These are phyloP conservation scores for Lasioglossum calceatum DNA, from an alignment of 2,888 invertebrate genomes.

Conservation along the genomic window DNA sequence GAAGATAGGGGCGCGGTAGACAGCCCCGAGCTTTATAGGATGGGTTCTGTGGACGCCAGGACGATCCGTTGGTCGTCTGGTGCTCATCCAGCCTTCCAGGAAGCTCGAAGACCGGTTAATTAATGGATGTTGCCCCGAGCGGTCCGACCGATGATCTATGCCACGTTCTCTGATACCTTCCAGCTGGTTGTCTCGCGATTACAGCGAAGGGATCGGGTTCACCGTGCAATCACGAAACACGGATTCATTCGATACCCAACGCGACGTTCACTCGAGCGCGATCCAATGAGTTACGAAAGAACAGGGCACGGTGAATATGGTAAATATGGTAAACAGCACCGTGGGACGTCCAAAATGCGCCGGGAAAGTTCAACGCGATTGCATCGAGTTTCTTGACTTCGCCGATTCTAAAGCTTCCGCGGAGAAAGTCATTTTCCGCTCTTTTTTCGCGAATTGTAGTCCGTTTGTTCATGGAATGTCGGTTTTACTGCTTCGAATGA, in stretches of 20 bases:
- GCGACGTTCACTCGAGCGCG: neutral
- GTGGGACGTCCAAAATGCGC: neutral
- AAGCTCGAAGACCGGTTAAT: conserved; percentile 28
- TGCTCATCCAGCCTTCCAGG: conserved; percentile 26
- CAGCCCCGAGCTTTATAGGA: conserved; percentile 11
- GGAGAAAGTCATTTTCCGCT: neutral
- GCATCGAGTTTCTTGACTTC: neutral
- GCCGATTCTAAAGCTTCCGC: neutral
- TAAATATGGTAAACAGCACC: neutral
- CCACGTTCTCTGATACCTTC: conserved; percentile 27
- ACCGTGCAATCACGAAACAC: conserved; percentile 10
- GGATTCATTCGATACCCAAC: conserved; percentile 5
- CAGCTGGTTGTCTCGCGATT: neutral
- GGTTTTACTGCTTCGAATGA: neutral
- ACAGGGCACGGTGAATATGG: neutral
- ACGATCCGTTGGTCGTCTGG: conserved; percentile 19
- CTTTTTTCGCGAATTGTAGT: neutral
- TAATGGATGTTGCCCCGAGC: conserved; percentile 19
- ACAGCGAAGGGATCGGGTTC: neutral
- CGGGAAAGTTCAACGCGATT: neutral
- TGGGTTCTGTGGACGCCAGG: conserved; percentile 5
- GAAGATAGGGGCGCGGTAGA: conserved; percentile 19
- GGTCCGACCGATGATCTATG: conserved; percentile 30
- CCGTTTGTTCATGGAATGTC: neutral
- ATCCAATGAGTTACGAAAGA: conserved; percentile 3